Percentiles rank a stretch among this genome's conserved stretches.
Evolutionary conservation across 2,113 vertebrate species (phyloP).

Genomic region (Vulpes vulpes): DNA sequence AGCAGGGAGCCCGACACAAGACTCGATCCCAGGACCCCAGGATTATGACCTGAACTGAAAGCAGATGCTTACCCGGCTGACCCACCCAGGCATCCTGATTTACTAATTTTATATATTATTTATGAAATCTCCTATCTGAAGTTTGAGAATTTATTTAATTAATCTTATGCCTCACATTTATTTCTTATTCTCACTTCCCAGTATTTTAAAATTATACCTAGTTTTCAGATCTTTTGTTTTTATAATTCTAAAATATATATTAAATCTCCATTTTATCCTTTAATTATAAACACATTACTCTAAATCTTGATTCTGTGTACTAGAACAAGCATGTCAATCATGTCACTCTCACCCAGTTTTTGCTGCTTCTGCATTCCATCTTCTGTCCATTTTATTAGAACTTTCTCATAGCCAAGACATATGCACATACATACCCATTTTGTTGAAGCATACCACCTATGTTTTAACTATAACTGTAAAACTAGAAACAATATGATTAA

Average conservation of each 20-base stretch:
- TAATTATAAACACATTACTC: not conserved
- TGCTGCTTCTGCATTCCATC: not conserved
- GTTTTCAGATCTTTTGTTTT: not conserved
- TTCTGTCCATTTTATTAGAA: not conserved
- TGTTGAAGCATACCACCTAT: not conserved
- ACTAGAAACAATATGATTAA: not conserved
- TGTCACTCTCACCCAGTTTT: not conserved
- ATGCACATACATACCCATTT: not conserved
- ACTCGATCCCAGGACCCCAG: no score
- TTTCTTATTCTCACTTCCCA: not conserved
- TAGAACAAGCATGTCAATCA: not conserved
- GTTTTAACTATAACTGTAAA: not conserved
- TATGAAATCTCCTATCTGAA: not conserved
- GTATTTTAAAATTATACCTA: not conserved
- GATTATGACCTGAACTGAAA: no score
- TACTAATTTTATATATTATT: not conserved
- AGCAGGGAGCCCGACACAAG: no score
- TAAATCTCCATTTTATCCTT: not conserved
- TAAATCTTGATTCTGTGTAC: not conserved
- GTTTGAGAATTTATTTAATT: slow-evolving; percentile 1
- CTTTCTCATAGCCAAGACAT: not conserved
- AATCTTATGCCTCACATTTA: not conserved
- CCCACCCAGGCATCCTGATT: not conserved
- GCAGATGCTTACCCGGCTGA: no score
- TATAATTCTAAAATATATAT: not conserved